Base-by-base conservation (phyloP, 2,113 vertebrate genomes). In the Arizona elegans region DNA sequence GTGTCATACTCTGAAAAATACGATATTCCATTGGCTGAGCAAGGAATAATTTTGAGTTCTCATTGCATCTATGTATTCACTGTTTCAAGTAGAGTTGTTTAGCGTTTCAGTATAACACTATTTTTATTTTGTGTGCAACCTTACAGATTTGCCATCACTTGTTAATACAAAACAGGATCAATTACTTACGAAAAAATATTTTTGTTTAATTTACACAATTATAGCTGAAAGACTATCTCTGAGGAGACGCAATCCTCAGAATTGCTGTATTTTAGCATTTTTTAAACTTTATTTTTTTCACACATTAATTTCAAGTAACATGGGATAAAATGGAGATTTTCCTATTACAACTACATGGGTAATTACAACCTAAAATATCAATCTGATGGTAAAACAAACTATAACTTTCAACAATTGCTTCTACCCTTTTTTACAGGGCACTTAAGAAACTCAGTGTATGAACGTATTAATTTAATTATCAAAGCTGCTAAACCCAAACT, bases 401-500 rank as follows among this genome's bases (percentile, higher is more conserved):
- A 23, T 50, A 23, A 95, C 0, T 89, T 50, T 56, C 86, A 85
- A 23, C 13, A 52, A 86, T 23, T 65, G 58, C 33, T 92, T 90
- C 47, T 54, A 19, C 15, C 24, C 24, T 96, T 58, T 96, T 93
- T 96, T 96, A 86, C 97, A 98, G 98, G 96, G 33, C 97, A 98
- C 93, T 93, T 98, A 2, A 88, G 96, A 91, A 97, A 94, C 8
- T 96, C 97, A 0, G 93, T 98, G 50, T 96, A 33, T 0, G 97
- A 98, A n/a, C 91, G 98, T 0, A 96, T 97, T 88, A 97, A 98
- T 86, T 89, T 97, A 86, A 96, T 98, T 0, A 93, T 97, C 75
- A 96, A 96, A 86, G 97, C 96, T 87, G 95, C 96, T 52, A 96
- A 97, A 81, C 97, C 97, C 65, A 97, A 97, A 92, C 97, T 97